A percentile compares a stretch with the other conserved stretches of the same genome.
Evolutionary conservation across 2,113 vertebrate genomes (phyloP).

Genomic region (Entelurus aequoreus): DNA sequence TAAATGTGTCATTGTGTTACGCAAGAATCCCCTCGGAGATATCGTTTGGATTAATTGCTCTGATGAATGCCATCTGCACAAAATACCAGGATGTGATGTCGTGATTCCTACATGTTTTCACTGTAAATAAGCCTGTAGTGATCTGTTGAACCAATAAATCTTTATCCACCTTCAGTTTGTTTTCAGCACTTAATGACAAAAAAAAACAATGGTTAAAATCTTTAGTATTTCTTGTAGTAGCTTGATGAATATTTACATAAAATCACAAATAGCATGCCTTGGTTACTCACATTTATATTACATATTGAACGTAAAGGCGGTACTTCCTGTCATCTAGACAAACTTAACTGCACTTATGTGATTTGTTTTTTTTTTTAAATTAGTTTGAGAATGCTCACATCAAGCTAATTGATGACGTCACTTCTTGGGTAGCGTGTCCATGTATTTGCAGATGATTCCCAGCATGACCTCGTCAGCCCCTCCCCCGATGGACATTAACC

Average conservation of each 20-base stretch:
- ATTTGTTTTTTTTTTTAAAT: background rate
- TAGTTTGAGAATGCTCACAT: background rate
- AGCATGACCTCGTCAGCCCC: conserved; percentile 82
- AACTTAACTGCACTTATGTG: conserved; percentile 32
- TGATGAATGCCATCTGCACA: conserved; percentile 1
- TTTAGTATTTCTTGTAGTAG: background rate
- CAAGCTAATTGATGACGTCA: conserved; percentile 39
- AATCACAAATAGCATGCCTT: background rate
- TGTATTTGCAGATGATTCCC: conserved; percentile 82
- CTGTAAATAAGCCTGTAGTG: conserved; percentile 63
- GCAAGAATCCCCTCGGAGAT: background rate
- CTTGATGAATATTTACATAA: background rate
- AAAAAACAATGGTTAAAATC: too few species aligned
- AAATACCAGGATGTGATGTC: background rate
- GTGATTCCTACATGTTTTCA: conserved; percentile 33
- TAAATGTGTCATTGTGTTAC: background rate
- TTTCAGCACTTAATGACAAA: background rate
- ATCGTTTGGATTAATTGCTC: background rate
- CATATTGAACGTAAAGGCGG: too few species aligned
- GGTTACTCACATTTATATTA: too few species aligned
- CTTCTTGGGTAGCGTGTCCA: conserved; percentile 74
- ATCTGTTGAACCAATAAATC: background rate
- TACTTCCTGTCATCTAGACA: background rate
- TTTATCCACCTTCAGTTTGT: background rate
- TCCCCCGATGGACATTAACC: conserved; percentile 72